phyloP scores from a whole-genome alignment of 2,113 vertebrate genomes.

The Gallinago media region DNA sequence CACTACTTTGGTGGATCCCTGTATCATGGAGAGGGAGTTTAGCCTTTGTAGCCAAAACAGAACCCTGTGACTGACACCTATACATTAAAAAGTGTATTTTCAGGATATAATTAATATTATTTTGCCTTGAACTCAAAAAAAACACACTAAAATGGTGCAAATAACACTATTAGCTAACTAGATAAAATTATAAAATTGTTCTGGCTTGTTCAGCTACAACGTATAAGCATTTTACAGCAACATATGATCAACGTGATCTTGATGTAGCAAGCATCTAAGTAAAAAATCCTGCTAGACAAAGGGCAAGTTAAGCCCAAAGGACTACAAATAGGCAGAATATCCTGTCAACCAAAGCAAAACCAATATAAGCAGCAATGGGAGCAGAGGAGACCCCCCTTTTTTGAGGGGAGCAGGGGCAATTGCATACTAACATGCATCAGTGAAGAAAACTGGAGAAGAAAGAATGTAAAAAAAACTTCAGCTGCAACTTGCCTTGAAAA shows the following conservation, averaged over 20 bases:
- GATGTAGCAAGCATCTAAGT: neutral
- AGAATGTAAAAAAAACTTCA: neutral
- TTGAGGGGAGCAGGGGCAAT: neutral
- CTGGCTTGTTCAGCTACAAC: neutral
- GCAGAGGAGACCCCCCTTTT: accelerated
- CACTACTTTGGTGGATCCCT: neutral
- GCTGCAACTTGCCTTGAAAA: neutral
- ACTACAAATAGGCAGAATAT: neutral
- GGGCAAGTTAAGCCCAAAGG: neutral
- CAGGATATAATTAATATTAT: neutral
- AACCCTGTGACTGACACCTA: neutral
- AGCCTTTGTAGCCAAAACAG: neutral
- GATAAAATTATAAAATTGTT: neutral
- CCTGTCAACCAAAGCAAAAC: neutral
- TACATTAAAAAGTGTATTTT: neutral
- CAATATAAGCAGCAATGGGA: neutral
- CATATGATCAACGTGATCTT: neutral
- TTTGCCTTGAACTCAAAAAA: neutral
- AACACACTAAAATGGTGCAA: neutral
- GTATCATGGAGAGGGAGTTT: neutral
- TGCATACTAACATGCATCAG: neutral
- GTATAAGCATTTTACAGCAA: neutral
- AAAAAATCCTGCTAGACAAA: neutral
- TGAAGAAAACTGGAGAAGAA: neutral
- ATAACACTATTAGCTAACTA: neutral